These are phyloP conservation scores for Pseudochirops cupreus DNA, from an alignment of 2,797 vertebrate genomes.

Conservation along the genomic window DNA sequence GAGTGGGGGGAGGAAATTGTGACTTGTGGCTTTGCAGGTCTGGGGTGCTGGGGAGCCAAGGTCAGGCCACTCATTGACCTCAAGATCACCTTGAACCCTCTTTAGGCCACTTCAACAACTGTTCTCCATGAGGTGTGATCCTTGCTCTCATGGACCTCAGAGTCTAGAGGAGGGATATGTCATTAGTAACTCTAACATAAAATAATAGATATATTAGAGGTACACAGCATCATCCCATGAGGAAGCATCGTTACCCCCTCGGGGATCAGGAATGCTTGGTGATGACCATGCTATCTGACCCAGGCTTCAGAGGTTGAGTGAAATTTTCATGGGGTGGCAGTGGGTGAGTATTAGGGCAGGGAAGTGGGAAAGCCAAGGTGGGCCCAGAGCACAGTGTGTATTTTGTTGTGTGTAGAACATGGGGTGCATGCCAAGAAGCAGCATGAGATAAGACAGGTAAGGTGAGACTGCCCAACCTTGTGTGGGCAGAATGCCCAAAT, in stretches of 20 bases:
- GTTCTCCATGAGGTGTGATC: not conserved
- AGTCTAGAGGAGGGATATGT: not conserved
- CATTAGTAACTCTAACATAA: not conserved
- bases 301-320: not conserved
- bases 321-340: not conserved
- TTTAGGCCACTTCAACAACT: not conserved
- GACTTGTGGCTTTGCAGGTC: not conserved
- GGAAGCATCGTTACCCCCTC: not conserved
- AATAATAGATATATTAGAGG: not conserved
- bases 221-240: not conserved
- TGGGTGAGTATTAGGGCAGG: not conserved
- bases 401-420: not conserved
- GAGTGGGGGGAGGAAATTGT: not conserved
- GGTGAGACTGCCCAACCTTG: not conserved
- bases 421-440: not conserved
- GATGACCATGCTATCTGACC: not conserved
- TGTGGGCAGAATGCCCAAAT: not conserved
- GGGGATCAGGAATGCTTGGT: not conserved
- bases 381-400: accelerated
- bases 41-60: not conserved
- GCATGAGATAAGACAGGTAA: not conserved
- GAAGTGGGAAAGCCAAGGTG: not conserved
- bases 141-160: not conserved
- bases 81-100: not conserved
- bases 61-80: not conserved